A percentile compares a stretch with the other conserved stretches of the same genome.
phyloP scores from a whole-genome alignment of 2,113 vertebrate genomes.

The human (Homo sapiens) region DNA sequence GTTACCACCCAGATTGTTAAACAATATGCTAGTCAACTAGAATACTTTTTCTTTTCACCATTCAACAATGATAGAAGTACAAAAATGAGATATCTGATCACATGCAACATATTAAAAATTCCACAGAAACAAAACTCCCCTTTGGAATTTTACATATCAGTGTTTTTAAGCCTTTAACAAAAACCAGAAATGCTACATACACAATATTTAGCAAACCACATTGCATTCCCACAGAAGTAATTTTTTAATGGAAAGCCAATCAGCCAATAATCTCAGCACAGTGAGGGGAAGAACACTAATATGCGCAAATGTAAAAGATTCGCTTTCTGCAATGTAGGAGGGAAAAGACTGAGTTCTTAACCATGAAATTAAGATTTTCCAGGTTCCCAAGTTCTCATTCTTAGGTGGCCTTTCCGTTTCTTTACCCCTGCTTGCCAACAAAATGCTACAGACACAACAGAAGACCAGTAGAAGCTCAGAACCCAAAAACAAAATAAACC shows the following conservation, averaged over 20 bases:
- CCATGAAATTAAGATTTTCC: background rate
- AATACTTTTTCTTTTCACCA: slow-evolving; percentile 49
- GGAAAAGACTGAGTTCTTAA: slow-evolving; percentile 56
- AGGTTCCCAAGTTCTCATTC: background rate
- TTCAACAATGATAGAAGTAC: slow-evolving; percentile 58
- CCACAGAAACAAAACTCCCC: slow-evolving; percentile 60
- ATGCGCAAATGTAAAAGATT: background rate
- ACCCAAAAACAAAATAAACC: slow-evolving; percentile 11
- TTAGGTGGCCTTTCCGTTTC: background rate
- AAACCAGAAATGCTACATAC: slow-evolving; percentile 42
- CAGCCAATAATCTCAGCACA: slow-evolving; percentile 49
- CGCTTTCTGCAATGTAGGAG: slow-evolving; percentile 68
- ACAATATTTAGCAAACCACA: slow-evolving; percentile 5
- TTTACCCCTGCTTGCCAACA: slow-evolving; percentile 10
- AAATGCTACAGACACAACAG: slow-evolving; percentile 55
- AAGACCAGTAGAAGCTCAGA: slow-evolving; percentile 31
- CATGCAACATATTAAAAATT: slow-evolving; percentile 76
- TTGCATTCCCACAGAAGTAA: slow-evolving; percentile 23
- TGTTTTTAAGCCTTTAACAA: slow-evolving; percentile 53
- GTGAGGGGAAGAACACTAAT: background rate
- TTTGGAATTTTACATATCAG: background rate
- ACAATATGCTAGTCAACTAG: background rate
- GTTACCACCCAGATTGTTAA: slow-evolving; percentile 47
- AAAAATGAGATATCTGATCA: slow-evolving; percentile 69
- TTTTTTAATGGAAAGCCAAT: slow-evolving; percentile 58